Evolutionary conservation across 2,888 invertebrate species (phyloP), one percentile per base, ranked within the genome.

Genomic region (Tachina lurida): DNA sequence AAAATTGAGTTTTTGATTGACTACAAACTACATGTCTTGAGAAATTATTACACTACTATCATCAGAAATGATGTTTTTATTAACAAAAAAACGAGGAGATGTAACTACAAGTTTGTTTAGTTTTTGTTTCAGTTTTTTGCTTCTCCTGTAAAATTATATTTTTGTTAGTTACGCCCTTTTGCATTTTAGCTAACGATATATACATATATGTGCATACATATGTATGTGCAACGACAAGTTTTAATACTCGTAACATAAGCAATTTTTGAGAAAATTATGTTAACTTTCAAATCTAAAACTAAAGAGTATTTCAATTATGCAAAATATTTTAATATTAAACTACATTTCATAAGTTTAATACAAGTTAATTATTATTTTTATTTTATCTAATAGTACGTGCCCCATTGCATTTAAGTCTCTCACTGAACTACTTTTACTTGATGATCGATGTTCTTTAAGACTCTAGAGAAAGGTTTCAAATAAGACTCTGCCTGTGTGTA

Each of bases 401-500:
- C 43, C 56, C n/a, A 17, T 67, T 85, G 81, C 73, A 54, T 70
- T 68, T 17, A 17, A 68, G 41, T 52, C 60, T 80, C 19, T 62
- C 45, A 68, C 39, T 71, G 68, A 74, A 80, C 80, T 65, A 77
- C 54, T 54, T 77, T 62, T 68, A 39, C 49, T 70, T 54, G 60
- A 54, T 70, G 22, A 68, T 52, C 7, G 17, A 39, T 54, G 31
- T 49, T 60, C 56, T 78, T 31, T 22, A 47, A 47, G 22, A 10
- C 41, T 15, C 60, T 86, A 86, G 83, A 86, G 85, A 86, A 86
- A 83, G 85, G 79, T 86, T 79, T 73, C 13, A 13, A 3, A 56
- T 67, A 15, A 60, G 49, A 60, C 9, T 22, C 9, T n/a, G 12
- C 70, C 15, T 84, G 22, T 52, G 39, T 63, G 70, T 63, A n/a